Evolutionary conservation across 2,888 invertebrate species (phyloP).

Genomic region (Erynnis tages): DNA sequence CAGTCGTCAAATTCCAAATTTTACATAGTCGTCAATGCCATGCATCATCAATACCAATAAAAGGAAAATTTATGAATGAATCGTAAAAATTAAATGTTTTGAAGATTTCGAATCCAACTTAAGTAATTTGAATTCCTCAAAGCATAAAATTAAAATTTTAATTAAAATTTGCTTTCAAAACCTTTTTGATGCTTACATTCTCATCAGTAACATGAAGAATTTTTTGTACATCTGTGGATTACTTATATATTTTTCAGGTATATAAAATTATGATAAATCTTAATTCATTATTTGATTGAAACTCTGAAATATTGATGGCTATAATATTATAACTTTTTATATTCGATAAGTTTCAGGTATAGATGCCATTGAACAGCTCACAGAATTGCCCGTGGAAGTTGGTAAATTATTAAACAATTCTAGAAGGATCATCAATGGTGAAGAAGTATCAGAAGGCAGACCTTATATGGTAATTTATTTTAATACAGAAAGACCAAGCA

Average conservation of each 20-base stretch:
- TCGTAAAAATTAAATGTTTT: no score
- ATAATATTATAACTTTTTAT: no score
- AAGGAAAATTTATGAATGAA: no score
- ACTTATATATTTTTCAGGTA: slow-evolving; percentile 47
- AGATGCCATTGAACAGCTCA: slow-evolving; percentile 51
- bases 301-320: background rate
- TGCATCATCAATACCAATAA: no score
- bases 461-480: slow-evolving; percentile 59
- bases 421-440: slow-evolving; percentile 61
- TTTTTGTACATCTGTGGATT: slow-evolving; percentile 40
- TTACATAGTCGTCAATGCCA: no score
- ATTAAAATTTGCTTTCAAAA: background rate
- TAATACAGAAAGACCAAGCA: background rate
- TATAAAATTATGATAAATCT: no score
- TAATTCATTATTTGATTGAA: no score
- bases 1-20: no score
- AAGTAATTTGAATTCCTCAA: slow-evolving; percentile 14
- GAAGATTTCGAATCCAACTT: no score
- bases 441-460: slow-evolving; percentile 54
- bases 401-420: slow-evolving; percentile 49
- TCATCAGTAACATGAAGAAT: slow-evolving; percentile 44
- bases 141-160: slow-evolving; percentile 42
- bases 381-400: slow-evolving; percentile 51
- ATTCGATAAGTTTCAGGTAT: slow-evolving; percentile 49
- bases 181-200: slow-evolving; percentile 9